These are phyloP conservation scores for Odocoileus virginianus DNA, from an alignment of 2,113 vertebrate genomes.

Conservation along the genomic window DNA sequence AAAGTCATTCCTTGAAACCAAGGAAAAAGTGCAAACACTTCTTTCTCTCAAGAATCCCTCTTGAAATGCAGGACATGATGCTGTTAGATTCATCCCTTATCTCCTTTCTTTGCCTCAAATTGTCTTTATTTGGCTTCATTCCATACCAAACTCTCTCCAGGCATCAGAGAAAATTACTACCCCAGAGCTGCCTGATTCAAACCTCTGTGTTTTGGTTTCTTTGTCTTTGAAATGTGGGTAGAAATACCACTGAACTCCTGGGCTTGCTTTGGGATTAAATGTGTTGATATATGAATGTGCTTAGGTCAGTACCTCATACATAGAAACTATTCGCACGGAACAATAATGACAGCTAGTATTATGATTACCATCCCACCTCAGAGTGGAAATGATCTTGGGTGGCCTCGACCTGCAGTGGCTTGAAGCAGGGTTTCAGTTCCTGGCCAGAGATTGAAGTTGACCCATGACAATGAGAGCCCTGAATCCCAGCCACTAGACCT, in stretches of 20 bases:
- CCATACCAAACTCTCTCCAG: neutral
- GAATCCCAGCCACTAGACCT: neutral
- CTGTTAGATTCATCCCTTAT: neutral
- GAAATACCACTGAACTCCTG: neutral
- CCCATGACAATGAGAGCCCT: neutral
- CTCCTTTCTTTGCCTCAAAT: too few species aligned
- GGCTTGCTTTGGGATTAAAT: neutral
- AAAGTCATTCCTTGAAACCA: neutral
- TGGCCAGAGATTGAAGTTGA: neutral
- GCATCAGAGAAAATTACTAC: neutral
- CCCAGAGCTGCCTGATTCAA: neutral
- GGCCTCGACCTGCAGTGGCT: neutral
- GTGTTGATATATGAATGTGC: accelerated
- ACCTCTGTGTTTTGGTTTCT: neutral
- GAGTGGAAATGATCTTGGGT: neutral
- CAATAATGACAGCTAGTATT: too few species aligned
- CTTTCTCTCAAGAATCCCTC: neutral
- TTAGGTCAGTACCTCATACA: neutral
- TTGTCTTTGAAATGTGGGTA: neutral
- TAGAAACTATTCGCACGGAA: neutral
- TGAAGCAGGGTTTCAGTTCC: neutral
- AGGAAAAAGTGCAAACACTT: neutral
- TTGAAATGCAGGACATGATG: neutral
- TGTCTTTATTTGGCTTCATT: neutral
- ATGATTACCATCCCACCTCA: neutral